phyloP scores from a whole-genome alignment of 2,888 invertebrate genomes.

The Formica aserva region DNA sequence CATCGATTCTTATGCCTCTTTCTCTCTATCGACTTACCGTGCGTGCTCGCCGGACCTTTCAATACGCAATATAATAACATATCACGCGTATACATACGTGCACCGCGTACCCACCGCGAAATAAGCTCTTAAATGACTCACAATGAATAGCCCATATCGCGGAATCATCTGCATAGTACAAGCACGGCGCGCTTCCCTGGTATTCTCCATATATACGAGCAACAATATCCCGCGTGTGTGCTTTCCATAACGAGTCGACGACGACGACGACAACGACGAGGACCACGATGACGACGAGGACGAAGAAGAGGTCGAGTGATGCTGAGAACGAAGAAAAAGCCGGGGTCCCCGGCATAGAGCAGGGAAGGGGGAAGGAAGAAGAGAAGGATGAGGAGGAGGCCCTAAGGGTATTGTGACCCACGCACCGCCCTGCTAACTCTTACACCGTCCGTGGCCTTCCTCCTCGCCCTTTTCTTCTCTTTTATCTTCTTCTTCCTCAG shows the following conservation, averaged over 20 bases:
- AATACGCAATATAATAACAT: conserved; percentile 80
- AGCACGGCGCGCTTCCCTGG: conserved; percentile 77
- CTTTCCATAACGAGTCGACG: conserved; percentile 81
- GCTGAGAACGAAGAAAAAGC: conserved; percentile 41
- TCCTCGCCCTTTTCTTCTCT: conserved; percentile 57
- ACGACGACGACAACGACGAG: conserved; percentile 55
- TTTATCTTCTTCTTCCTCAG: conserved; percentile 51
- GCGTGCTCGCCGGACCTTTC: conserved; percentile 66
- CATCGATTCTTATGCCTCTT: conserved; percentile 1
- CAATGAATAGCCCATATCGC: conserved; percentile 84
- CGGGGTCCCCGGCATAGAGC: not conserved
- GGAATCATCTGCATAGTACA: conserved; percentile 84
- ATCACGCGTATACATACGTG: conserved; percentile 68
- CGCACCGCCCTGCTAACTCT: conserved; percentile 83
- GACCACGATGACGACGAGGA: conserved; percentile 51
- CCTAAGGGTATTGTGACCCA: conserved; percentile 83
- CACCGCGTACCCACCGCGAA: conserved; percentile 69
- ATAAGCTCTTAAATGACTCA: conserved; percentile 82
- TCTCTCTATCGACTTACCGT: conserved; percentile 1
- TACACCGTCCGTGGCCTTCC: conserved; percentile 69
- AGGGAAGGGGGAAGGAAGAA: conserved; percentile 23
- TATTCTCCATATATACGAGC: conserved; percentile 80
- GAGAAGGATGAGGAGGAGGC: conserved; percentile 42
- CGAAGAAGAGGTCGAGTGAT: conserved; percentile 51
- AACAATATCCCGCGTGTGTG: conserved; percentile 80